A percentile compares a stretch with the other conserved stretches of the same genome.
Evolutionary conservation across 2,797 vertebrate species (phyloP).

Genomic region (Carapus acus): DNA sequence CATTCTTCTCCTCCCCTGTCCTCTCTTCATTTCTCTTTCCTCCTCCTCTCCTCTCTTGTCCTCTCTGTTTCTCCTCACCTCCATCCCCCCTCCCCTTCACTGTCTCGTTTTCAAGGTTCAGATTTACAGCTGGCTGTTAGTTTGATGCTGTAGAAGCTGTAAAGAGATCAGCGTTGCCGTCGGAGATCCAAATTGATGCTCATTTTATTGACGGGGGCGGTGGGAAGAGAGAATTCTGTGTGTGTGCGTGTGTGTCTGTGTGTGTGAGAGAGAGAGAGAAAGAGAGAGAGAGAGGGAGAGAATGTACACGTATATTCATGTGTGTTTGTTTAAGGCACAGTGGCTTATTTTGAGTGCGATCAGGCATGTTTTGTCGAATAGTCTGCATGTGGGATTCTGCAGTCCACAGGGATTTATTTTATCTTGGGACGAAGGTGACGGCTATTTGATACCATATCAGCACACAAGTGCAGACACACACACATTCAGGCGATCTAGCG

Average conservation of each 20-base stretch:
- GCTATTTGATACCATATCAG: slow-evolving; percentile 14
- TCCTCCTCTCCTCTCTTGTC: neutral
- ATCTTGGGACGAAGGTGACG: slow-evolving; percentile 19
- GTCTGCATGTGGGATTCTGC: slow-evolving; percentile 7
- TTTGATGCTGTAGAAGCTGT: slow-evolving; percentile 41
- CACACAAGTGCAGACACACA: too few relatives aligned
- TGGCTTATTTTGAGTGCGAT: too few relatives aligned
- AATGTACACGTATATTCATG: neutral
- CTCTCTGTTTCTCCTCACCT: neutral
- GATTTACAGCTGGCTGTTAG: slow-evolving; percentile 49
- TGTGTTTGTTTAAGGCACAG: too few relatives aligned
- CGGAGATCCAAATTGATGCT: slow-evolving; percentile 43
- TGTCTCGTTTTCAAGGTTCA: slow-evolving; percentile 2
- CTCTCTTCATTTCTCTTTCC: neutral
- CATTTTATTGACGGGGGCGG: slow-evolving; percentile 77
- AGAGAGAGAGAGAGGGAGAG: too few relatives aligned
- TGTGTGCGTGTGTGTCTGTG: slow-evolving; percentile 15
- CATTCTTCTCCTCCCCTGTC: too few relatives aligned
- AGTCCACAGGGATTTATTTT: slow-evolving; percentile 15
- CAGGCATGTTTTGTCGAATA: too few relatives aligned
- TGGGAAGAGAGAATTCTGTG: neutral
- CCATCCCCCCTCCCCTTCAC: neutral
- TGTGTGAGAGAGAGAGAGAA: neutral
- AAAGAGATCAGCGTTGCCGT: slow-evolving; percentile 48
- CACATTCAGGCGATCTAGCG: neutral